Conservation (phyloP, 2,797 vertebrate species). For the Vultur gryphus region DNA sequence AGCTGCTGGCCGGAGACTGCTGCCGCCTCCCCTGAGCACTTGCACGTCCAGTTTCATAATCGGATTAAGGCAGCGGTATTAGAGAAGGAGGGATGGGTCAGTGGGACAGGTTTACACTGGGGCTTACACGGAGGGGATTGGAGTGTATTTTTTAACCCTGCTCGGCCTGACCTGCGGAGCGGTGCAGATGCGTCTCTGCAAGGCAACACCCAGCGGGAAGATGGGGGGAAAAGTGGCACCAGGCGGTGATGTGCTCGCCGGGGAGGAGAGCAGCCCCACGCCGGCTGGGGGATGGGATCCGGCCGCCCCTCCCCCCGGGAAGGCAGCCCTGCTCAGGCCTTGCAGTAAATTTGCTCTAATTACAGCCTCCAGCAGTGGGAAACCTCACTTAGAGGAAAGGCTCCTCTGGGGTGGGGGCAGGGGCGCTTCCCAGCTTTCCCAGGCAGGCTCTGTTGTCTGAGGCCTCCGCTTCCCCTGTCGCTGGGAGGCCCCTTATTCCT, state of each 20-base stretch:
- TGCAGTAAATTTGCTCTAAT: constrained; percentile 78
- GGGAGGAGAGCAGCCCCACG: constrained; percentile 36
- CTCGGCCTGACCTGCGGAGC: neutral
- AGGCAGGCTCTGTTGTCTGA: constrained; percentile 69
- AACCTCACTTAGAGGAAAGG: constrained; percentile 76
- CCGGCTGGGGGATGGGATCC: constrained; percentile 25
- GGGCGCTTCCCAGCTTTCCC: constrained; percentile 63
- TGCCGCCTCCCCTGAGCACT: constrained; percentile 52
- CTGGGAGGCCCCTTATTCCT: constrained; percentile 61
- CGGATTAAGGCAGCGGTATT: constrained; percentile 67
- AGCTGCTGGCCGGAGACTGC: constrained; percentile 32
- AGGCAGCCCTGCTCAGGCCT: constrained; percentile 69
- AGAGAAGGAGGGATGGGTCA: constrained; percentile 65
- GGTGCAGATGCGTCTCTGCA: neutral
- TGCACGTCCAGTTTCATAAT: constrained; percentile 68
- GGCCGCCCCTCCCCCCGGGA: constrained; percentile 63
- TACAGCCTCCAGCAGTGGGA: constrained; percentile 77
- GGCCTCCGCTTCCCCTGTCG: constrained; percentile 60
- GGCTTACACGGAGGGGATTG: constrained; percentile 52
- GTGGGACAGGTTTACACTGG: constrained; percentile 67
- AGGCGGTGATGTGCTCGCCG: neutral
- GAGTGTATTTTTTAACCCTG: constrained; percentile 55
- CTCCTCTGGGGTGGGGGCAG: constrained; percentile 59
- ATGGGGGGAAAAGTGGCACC: constrained; percentile 12
- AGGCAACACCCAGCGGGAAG: neutral